A percentile compares a stretch with the other conserved stretches of the same genome.
Conservation (phyloP, 1,140 invertebrate species). For the Drosophila yakuba region DNA sequence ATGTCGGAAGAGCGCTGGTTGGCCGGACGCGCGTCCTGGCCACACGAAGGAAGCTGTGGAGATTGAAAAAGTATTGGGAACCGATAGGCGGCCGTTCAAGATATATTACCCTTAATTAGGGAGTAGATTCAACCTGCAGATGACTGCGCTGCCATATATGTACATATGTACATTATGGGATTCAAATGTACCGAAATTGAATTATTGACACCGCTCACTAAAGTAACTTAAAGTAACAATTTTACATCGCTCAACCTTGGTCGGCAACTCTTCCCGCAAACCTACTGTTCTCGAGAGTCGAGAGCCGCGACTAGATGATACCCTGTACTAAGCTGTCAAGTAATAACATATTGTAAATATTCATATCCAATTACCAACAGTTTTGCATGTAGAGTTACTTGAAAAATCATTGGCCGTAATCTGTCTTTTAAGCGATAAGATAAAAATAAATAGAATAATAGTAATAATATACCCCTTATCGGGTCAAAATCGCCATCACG, state of each 20-base stretch:
- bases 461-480: no score
- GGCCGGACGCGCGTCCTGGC: slow-evolving; percentile 31
- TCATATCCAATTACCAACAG: no score
- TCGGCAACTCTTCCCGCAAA: slow-evolving; percentile 12
- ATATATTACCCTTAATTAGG: slow-evolving; percentile 24
- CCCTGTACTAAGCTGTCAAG: no score
- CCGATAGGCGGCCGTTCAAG: slow-evolving; percentile 7
- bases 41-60: slow-evolving; percentile 70
- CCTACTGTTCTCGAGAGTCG: neutral
- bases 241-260: neutral
- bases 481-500: no score
- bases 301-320: no score
- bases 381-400: no score
- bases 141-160: neutral
- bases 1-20: slow-evolving; percentile 13
- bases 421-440: no score
- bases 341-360: no score
- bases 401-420: no score
- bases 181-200: slow-evolving; percentile 1
- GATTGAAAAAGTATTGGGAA: slow-evolving; percentile 67
- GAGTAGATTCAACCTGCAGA: neutral
- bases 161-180: neutral
- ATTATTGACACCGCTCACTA: slow-evolving; percentile 5
- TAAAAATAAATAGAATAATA: no score
- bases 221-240: neutral